Conservation (phyloP, 1,140 invertebrate species). For the Platorchestia sp. region DNA sequence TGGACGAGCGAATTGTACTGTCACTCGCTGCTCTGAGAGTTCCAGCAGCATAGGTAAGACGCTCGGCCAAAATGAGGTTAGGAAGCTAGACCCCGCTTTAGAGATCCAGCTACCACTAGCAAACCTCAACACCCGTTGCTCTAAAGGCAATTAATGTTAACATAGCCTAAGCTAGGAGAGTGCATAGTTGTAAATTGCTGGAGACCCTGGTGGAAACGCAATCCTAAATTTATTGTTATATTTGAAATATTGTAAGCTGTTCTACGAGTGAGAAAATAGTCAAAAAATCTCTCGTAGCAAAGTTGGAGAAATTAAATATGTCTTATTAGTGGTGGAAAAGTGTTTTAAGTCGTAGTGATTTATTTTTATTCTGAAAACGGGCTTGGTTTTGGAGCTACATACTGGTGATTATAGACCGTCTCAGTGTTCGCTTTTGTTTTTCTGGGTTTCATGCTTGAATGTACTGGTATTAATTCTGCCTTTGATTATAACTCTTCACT, state of each 20-base stretch:
- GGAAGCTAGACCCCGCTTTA: too few relatives aligned
- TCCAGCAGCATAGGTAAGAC: too few relatives aligned
- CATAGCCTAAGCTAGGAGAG: too few relatives aligned
- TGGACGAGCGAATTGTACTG: too few relatives aligned
- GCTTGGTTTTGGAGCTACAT: background rate
- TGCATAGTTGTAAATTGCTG: too few relatives aligned
- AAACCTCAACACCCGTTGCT: too few relatives aligned
- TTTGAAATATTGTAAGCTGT: background rate
- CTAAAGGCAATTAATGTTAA: too few relatives aligned
- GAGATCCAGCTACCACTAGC: too few relatives aligned
- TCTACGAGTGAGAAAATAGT: background rate
- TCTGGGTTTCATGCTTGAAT: background rate
- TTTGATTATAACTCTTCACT: background rate
- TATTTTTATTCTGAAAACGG: background rate
- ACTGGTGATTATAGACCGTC: background rate
- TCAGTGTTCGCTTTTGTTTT: background rate
- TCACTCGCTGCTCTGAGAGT: too few relatives aligned
- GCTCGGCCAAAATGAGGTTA: too few relatives aligned
- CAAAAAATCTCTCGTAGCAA: background rate
- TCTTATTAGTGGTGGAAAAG: background rate
- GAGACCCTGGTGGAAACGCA: too few relatives aligned
- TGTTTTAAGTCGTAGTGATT: background rate
- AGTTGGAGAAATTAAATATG: background rate
- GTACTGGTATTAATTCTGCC: background rate
- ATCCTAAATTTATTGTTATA: too few relatives aligned